Evolutionary conservation across 2,113 vertebrate genomes (phyloP), one percentile per base, ranked within the genome.

Genomic region (Saguinus imperator): DNA sequence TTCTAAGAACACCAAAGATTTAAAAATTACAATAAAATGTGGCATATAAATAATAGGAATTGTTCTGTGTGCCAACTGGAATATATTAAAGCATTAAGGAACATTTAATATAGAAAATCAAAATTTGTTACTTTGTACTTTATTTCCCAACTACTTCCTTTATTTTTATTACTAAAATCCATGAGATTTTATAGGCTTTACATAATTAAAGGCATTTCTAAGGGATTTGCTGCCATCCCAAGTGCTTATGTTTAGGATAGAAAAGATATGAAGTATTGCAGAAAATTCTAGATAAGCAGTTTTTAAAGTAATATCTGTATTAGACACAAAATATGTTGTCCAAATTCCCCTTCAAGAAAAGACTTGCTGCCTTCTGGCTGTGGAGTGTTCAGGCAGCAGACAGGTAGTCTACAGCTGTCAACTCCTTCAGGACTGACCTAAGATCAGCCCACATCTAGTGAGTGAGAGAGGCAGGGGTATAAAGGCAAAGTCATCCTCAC

Each of bases 401-500:
- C 0, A 6, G 14, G 7, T 8, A n/a, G 1, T 45, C n/a, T 45
- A 43, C 12, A 80, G 72, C 21, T 57, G 0, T 61, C 27, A 27
- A 13, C 6, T 50, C 29, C 21, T 29, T 25, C 58, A 35, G 18
- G n/a, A 23, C 64, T 43, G 21, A 16, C 29, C 52, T 50, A 64
- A 29, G 12, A 29, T 64, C 27, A 64, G 1, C 4, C 32, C 25
- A 76, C 3, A 8, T 17, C 3, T 52, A 27, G 17, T 35, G 6
- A 61, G 52, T 6, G 4, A 85, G 16, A 35, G 21, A 85, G 40
- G 8, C 0, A 10, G 5, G 14, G 1, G 11, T 29, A 35, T 32
- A 13, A 89, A 55, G 25, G 27, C 12, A 23, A 5, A 64, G 21
- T 32, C 37, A 14, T 48, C 29, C 12, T 75, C 37, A 5, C 48